Conservation (phyloP, 2,797 vertebrate genomes). For the Otus scops region DNA sequence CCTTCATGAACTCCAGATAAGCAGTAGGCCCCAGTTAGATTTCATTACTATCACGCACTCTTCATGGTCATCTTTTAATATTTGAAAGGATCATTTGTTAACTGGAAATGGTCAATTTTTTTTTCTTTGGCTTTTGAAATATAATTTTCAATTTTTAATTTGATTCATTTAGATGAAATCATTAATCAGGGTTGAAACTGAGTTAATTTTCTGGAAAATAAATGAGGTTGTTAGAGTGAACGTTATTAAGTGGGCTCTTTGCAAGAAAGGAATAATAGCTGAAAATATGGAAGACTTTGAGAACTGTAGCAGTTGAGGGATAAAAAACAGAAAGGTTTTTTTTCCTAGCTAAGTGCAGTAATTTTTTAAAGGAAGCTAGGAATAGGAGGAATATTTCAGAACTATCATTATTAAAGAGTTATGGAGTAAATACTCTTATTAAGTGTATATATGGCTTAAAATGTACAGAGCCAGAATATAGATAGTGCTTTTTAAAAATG, state of each 20-base stretch:
- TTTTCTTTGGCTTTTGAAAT: constrained; percentile 97
- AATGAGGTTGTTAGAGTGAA: constrained; percentile 98
- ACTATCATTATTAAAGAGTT: constrained; percentile 34
- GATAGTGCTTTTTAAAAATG: not conserved
- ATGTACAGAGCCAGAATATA: not conserved
- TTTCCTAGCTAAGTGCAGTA: constrained; percentile 71
- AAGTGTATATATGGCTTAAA: constrained; percentile 57
- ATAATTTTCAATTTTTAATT: constrained; percentile 99
- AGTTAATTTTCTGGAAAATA: constrained; percentile 99
- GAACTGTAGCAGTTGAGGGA: constrained; percentile 66
- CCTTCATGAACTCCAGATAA: constrained; percentile 75
- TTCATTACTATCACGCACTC: constrained; percentile 81
- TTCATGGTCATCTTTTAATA: constrained; percentile 92
- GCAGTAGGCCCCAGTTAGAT: constrained; percentile 79
- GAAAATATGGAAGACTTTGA: constrained; percentile 75
- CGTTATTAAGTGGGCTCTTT: constrained; percentile 93
- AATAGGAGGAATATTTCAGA: constrained; percentile 60
- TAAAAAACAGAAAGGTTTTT: constrained; percentile 72
- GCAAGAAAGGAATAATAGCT: constrained; percentile 81
- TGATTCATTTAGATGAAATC: constrained; percentile 99
- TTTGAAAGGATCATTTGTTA: constrained; percentile 99
- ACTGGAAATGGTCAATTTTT: constrained; percentile 89
- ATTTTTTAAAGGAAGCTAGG: constrained; percentile 76
- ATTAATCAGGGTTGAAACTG: constrained; percentile 99
- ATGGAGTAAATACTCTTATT: constrained; percentile 56